Evolutionary conservation across 2,888 invertebrate species (phyloP), one percentile per base, ranked within the genome.

Genomic region (Eudasyphora cyanicolor): DNA sequence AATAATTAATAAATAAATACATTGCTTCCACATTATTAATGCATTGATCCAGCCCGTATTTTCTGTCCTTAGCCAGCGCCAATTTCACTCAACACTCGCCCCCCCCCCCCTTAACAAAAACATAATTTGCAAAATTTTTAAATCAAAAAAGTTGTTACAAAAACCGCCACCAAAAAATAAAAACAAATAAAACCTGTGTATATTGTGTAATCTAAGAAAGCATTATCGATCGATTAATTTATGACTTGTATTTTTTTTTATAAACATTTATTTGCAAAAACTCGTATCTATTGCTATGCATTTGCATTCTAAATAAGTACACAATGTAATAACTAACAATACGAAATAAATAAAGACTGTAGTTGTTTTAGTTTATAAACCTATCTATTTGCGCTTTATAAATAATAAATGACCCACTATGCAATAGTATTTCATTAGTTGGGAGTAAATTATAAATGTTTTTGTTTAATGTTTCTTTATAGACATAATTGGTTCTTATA

Each of bases 311-410:
- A 49, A 51, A 27, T 29, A 76, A n/a, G 1, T 19, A 62, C 24
- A 45, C 32, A 45, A 57, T 42, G 14, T 24, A 73, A 69, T 27
- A 69, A 27, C n/a, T 21, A 8, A 38, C 32, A 49, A 74, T 60
- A 42, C 51, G 32, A 73, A 85, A 82, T 84, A 87, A 86, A 87
- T 86, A 86, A 89, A 89, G 89, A 89, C 89, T 89, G 89, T 89
- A 89, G 89, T 81, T 88, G 87, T 84, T 54, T 82, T 81, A 24
- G n/a, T 57, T 74, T 38, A 10, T 57, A 35, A 29, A n/a, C 14
- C 12, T 8, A 32, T 32, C 32, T 32, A 32, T 8, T 29, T n/a
- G 14, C 27, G 21, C 19, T 49, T 21, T n/a, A 49, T n/a, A 21
- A 51, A 49, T n/a, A n/a, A n/a, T n/a, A n/a, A n/a, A n/a, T n/a